Conservation (phyloP, 2,888 invertebrate species). For the Drosophila engyochracea region DNA sequence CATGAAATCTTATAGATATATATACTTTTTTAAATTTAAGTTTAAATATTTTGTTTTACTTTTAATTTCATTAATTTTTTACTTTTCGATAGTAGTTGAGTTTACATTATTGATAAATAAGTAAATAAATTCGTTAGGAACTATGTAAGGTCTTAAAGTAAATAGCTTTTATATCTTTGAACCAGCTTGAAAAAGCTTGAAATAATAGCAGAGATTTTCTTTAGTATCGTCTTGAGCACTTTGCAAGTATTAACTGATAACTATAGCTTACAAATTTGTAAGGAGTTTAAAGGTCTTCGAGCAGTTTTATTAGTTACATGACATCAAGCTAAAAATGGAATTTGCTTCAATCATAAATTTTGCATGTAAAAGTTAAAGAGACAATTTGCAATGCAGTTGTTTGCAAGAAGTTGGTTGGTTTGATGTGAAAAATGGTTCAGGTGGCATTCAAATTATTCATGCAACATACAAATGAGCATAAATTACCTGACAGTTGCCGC, state of each 20-base stretch:
- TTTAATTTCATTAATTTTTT: neutral
- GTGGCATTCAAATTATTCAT: slow-evolving; percentile 78
- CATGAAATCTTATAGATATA: neutral
- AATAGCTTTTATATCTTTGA: neutral
- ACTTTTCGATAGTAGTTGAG: neutral
- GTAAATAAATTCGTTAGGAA: neutral
- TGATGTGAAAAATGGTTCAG: slow-evolving; percentile 48
- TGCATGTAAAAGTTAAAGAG: slow-evolving; percentile 7
- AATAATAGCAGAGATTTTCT: neutral
- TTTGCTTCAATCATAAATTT: slow-evolving; percentile 32
- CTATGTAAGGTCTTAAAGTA: neutral
- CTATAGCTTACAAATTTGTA: neutral
- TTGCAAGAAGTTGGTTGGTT: neutral
- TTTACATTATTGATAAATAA: neutral
- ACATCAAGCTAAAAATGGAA: neutral
- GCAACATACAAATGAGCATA: slow-evolving; percentile 78
- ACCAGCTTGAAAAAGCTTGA: too few relatives aligned
- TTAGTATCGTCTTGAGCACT: neutral
- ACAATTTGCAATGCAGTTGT: slow-evolving; percentile 7
- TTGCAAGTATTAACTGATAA: neutral
- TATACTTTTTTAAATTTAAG: neutral
- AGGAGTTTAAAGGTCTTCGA: neutral
- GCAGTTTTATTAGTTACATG: neutral
- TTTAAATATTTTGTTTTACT: neutral
- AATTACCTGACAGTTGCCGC: slow-evolving; percentile 76